A percentile compares a stretch with the other conserved stretches of the same genome.
Conservation (phyloP, 2,797 vertebrate genomes). For the Poecile montanus region DNA sequence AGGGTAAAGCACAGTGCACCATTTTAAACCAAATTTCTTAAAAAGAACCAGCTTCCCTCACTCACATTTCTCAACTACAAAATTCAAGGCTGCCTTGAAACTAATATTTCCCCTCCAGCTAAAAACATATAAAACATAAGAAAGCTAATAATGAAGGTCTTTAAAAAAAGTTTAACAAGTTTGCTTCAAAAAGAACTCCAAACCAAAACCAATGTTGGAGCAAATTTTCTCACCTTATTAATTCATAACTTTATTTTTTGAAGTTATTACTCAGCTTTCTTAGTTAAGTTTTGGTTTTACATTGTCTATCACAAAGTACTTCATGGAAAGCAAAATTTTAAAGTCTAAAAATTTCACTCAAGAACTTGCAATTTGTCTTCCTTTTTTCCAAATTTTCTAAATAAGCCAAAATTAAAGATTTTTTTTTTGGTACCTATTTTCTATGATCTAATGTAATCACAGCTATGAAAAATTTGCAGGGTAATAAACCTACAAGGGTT, state of each 20-base stretch:
- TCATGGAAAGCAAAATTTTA: neutral
- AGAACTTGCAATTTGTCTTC: neutral
- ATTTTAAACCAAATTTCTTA: neutral
- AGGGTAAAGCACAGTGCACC: neutral
- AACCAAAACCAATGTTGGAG: neutral
- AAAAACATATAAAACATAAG: neutral
- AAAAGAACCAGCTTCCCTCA: neutral
- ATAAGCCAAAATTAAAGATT: neutral
- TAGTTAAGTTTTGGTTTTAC: neutral
- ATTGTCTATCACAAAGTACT: neutral
- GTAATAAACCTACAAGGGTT: neutral
- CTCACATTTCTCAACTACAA: neutral
- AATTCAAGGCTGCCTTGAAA: neutral
- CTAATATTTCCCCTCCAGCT: neutral
- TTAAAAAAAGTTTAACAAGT: neutral
- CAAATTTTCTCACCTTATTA: neutral
- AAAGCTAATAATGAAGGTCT: neutral
- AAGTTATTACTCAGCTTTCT: neutral
- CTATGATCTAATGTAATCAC: neutral
- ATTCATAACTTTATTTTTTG: neutral
- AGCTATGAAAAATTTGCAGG: neutral
- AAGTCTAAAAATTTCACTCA: neutral
- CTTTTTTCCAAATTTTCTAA: neutral
- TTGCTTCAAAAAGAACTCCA: neutral
- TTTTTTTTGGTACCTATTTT: rapidly evolving